These are phyloP conservation scores for Casuarius casuarius DNA, from an alignment of 2,113 vertebrate species.

Conservation along the genomic window DNA sequence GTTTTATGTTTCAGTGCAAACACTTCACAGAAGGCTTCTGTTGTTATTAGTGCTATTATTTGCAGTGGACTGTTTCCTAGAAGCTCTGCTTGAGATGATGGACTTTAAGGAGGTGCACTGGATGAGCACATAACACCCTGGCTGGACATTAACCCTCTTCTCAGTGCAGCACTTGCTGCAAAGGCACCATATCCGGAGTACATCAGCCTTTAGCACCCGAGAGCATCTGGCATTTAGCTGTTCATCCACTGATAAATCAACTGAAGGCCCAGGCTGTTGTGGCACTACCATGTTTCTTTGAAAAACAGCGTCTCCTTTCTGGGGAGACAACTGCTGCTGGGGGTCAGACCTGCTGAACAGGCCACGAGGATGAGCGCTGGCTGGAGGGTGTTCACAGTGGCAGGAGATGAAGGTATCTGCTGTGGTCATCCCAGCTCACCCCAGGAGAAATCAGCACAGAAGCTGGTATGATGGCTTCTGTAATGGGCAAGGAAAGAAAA, in stretches of 20 bases:
- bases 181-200: accelerated
- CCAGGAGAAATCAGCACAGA: background rate
- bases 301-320: background rate
- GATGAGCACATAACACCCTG: background rate
- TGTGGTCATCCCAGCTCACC: background rate
- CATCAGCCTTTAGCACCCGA: accelerated
- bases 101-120: background rate
- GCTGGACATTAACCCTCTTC: background rate
- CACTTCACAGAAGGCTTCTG: background rate
- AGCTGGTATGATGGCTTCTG: background rate
- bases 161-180: accelerated
- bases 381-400: background rate
- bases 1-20: background rate
- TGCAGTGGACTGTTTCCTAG: background rate
- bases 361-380: background rate
- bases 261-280: accelerated
- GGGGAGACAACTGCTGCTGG: background rate
- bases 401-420: background rate
- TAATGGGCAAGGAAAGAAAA: constrained; percentile 3
- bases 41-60: background rate
- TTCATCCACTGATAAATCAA: background rate
- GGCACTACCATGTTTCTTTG: background rate
- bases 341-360: accelerated
- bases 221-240: background rate
- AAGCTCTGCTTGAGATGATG: background rate